Evolutionary conservation across 1,140 invertebrate genomes (phyloP).

Genomic region (Campodea augens): DNA sequence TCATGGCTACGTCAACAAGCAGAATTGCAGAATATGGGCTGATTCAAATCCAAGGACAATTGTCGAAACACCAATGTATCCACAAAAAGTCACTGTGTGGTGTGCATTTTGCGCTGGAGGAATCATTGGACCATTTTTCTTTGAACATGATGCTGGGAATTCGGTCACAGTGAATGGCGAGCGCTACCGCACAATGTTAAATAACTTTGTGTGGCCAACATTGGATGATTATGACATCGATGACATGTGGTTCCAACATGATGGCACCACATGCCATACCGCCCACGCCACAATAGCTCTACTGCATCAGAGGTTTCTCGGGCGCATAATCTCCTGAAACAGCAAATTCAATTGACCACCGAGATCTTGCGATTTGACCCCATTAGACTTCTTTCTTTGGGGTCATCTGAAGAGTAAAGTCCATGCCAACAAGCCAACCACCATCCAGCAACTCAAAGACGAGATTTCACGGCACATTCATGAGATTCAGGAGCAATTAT

Average conservation of each 20-base stretch:
- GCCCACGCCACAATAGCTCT: conserved; percentile 12
- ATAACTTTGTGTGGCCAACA: neutral
- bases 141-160: conserved; percentile 2
- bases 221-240: neutral
- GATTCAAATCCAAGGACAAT: conserved; percentile 7
- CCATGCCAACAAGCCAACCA: too few relatives aligned
- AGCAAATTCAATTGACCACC: too few relatives aligned
- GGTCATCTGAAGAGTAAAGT: conserved; percentile 3
- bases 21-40: conserved; percentile 11
- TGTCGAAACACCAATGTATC: conserved; percentile 2
- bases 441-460: conserved; percentile 16
- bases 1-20: conserved; percentile 11
- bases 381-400: too few relatives aligned
- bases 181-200: neutral
- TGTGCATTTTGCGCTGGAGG: conserved; percentile 3
- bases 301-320: too few relatives aligned
- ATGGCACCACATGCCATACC: too few relatives aligned
- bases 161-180: conserved; percentile 2
- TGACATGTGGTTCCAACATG: too few relatives aligned
- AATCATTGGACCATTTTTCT: conserved; percentile 11
- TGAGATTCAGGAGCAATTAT: too few relatives aligned
- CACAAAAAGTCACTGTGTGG: conserved; percentile 9
- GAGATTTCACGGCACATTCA: conserved; percentile 13
- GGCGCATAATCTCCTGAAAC: too few relatives aligned
- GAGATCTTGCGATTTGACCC: too few relatives aligned